Base-by-base conservation (phyloP, 2,888 invertebrate species). In the Hydropsyche betteni region DNA sequence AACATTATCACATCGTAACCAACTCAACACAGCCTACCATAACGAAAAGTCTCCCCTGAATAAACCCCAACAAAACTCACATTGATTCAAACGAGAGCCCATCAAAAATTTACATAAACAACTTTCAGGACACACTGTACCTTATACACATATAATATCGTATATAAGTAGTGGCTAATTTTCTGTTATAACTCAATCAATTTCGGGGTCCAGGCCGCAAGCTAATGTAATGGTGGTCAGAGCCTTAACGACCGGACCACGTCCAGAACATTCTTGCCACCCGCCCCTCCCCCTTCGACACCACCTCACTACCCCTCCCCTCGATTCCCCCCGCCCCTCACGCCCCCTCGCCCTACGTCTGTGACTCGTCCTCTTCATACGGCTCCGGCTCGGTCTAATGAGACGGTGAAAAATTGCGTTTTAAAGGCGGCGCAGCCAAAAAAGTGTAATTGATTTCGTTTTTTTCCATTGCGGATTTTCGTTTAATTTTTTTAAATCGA, bases 111-210 rank as follows among this genome's bases (percentile, higher is more conserved):
- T 44, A 10, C 44, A 10, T 44, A 6, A 44, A 44, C 44, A 10
- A 8, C 44, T 44, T 44, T 8, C 44, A 4, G 44, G 3, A 8
- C 44, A 44, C 44, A 6, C 44, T 44, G 44, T 44, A 44, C 44
- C 6, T 44, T 6, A 44, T 10, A 44, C 44, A 44, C 44, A 44
- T 44, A 44, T 44, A 55, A 16, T 16, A 16, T n/a, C 55, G 16
- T n/a, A 55, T 16, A 5, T 12, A 64, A 64, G 72, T 69, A 68
- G 71, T 64, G 75, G 77, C 64, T 79, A 79, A 79, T 79, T 79
- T 79, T 79, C 77, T 79, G 77, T 77, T 79, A 79, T 79, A 77
- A 77, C 79, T 79, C 79, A 79, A 79, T 79, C 79, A 79, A 79
- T 79, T 74, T 77, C 69, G 64, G 55, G 34, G 14, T 12, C 14